Percentiles rank a stretch among this genome's conserved stretches.
Conservation (phyloP, 1,140 invertebrate species). For the Leucophenga varia region DNA sequence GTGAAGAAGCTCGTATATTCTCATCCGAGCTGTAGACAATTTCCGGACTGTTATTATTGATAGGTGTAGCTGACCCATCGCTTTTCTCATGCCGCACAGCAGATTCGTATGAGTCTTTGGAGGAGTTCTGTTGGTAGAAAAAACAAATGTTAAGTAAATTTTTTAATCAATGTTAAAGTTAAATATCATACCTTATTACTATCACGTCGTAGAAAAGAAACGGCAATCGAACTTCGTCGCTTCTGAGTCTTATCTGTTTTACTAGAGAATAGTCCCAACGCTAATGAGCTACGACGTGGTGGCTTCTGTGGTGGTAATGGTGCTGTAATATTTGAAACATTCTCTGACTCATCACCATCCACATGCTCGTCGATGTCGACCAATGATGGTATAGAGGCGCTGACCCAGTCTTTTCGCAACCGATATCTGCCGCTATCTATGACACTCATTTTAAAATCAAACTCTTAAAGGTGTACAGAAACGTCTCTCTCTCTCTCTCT, state of each 20-base stretch:
- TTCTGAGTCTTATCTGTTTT: constrained; percentile 49
- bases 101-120: constrained; percentile 55
- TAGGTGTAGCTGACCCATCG: constrained; percentile 42
- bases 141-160: not conserved
- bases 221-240: constrained; percentile 53
- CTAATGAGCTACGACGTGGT: constrained; percentile 50
- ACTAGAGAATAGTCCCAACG: constrained; percentile 46
- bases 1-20: constrained; percentile 46
- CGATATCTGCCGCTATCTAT: constrained; percentile 52
- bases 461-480: too few species aligned
- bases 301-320: constrained; percentile 50
- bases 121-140: constrained; percentile 33
- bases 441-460: constrained; percentile 35
- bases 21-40: constrained; percentile 49
- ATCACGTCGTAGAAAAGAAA: constrained; percentile 48
- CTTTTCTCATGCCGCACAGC: constrained; percentile 52
- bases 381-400: constrained; percentile 55
- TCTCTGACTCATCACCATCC: constrained; percentile 21
- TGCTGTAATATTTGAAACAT: constrained; percentile 29
- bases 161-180: too few species aligned
- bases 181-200: constrained; percentile 53
- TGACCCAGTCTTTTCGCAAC: constrained; percentile 56
- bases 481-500: too few species aligned
- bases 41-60: constrained; percentile 33
- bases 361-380: constrained; percentile 55